phyloP scores from a whole-genome alignment of 2,797 vertebrate genomes.

The Sebastiscus tertius region DNA sequence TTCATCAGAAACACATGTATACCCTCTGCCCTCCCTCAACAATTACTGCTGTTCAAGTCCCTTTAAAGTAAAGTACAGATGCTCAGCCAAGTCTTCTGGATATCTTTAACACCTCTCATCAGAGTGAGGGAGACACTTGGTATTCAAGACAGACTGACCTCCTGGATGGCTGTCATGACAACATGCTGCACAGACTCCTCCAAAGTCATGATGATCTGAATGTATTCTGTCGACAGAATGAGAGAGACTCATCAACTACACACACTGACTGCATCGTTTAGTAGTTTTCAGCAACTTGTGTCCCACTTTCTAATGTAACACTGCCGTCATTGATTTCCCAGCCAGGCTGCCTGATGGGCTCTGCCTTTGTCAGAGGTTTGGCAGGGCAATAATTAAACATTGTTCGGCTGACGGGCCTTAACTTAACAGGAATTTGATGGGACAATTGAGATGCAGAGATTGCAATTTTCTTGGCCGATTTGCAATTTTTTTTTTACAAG shows the following conservation, averaged over 20 bases:
- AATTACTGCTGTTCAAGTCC: neutral
- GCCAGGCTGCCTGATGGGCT: neutral
- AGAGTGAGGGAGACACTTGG: neutral
- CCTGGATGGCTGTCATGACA: conserved; percentile 98
- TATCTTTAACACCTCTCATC: neutral
- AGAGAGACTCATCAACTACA: conserved; percentile 5
- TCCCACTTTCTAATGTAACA: conserved; percentile 13
- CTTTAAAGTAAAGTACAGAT: neutral
- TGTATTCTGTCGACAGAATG: conserved; percentile 86
- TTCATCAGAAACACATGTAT: neutral
- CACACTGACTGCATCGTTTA: neutral
- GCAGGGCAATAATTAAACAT: conserved; percentile 37
- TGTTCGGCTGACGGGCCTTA: neutral
- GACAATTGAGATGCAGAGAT: neutral
- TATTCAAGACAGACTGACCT: conserved; percentile 81
- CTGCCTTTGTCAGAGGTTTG: conserved; percentile 28
- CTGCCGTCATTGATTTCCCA: neutral
- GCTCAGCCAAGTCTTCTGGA: neutral
- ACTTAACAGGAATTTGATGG: neutral
- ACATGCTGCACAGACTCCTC: conserved; percentile 98
- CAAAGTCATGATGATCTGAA: conserved; percentile 98
- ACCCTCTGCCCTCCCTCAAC: neutral
- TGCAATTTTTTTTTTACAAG: no score
- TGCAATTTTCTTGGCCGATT: neutral
- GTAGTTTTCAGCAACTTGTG: neutral